Base-by-base conservation (phyloP, 2,113 vertebrate species). In the Geothlypis trichas region DNA sequence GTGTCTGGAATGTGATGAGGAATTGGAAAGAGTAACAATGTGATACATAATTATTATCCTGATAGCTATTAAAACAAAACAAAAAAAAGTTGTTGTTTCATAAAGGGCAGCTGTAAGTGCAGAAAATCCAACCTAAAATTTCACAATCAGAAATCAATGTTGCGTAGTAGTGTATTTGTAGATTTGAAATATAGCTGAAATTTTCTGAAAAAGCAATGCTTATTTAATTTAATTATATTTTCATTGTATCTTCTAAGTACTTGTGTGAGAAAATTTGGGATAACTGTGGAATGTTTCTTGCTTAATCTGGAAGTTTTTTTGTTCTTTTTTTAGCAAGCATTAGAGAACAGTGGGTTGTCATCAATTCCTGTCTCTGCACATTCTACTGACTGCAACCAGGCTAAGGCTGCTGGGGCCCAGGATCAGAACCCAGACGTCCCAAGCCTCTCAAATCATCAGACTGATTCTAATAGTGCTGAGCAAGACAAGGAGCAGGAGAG, bases 271-370 rank as follows among this genome's bases (percentile, higher is more conserved):
- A 67, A 82, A 94, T 14, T 74, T 66, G 57, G 62, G 69, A 49
- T 30, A 74, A 51, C 42, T 87, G 27, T 77, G 33, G 33, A 88
- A 81, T 52, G 17, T 61, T 86, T 83, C 22, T 87, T 87, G 87
- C 67, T 95, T 97, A 90, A 97, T 84, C 90, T 89, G 28, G 65
- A 97, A 91, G 15, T 69, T 87, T 93, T 97, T 95, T 96, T 84
- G 4, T 49, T 69, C 22, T 49, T 71, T 72, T 97, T 89, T 95
- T 97, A 99, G 99, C 99, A 99, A 99, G 99, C 99, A 84, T 97
- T 99, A 97, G 99, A 99, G 98, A 99, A 99, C 98, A 99, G 99
- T 37, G 99, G 99, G 18, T 98, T 99, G 91, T 99, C 99, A 76
- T 98, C 98, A 72, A 98, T 99, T 96, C 99, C 99, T 11, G 98